These are phyloP conservation scores for Hymenopus coronatus DNA, from an alignment of 2,888 invertebrate genomes.

Conservation along the genomic window DNA sequence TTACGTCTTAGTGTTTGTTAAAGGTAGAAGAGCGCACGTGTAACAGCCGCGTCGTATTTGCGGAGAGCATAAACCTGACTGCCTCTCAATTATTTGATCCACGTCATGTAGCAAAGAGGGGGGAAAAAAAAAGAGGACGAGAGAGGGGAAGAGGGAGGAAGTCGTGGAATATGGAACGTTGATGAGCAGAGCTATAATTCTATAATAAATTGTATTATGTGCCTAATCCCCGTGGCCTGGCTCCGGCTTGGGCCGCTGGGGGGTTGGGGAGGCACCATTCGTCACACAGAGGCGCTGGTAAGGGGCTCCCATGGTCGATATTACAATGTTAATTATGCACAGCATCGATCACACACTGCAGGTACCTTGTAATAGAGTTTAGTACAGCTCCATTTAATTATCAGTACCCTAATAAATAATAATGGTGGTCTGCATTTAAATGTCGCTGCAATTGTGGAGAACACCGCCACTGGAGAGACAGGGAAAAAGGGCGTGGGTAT, in stretches of 20 bases:
- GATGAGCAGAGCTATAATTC: constrained; percentile 13
- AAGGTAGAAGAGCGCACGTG: background rate
- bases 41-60: background rate
- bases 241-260: background rate
- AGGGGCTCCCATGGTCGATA: constrained; percentile 42
- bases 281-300: constrained; percentile 11
- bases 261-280: constrained; percentile 4
- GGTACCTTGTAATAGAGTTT: constrained; percentile 33
- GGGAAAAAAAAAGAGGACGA: background rate
- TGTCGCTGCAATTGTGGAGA: background rate
- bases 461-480: background rate
- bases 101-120: background rate
- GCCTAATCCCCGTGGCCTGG: constrained; percentile 13
- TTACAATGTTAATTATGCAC: constrained; percentile 49
- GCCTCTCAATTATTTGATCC: background rate
- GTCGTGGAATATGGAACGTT: background rate
- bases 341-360: constrained; percentile 43
- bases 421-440: constrained; percentile 30
- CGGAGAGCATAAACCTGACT: background rate
- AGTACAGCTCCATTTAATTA: constrained; percentile 36
- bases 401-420: constrained; percentile 35
- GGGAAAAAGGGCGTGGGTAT: background rate
- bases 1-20: background rate
- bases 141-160: background rate
- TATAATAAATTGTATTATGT: constrained; percentile 20